These are phyloP conservation scores for Drosophila bifasciata DNA, from an alignment of 1,140 invertebrate species.

Conservation along the genomic window DNA sequence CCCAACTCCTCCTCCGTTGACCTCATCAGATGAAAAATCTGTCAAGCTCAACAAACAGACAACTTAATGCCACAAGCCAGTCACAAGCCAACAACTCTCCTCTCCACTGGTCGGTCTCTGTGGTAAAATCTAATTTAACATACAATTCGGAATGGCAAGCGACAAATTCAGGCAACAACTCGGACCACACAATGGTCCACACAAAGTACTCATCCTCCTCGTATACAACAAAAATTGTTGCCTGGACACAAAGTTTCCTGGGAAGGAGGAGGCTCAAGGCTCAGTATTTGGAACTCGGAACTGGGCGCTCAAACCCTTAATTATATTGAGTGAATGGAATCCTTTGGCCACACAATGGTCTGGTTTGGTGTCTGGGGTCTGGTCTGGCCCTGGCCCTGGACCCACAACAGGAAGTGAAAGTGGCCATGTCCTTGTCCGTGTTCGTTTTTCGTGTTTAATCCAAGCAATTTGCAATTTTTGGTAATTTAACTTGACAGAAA, in stretches of 20 bases:
- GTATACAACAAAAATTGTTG: slow-evolving; percentile 50
- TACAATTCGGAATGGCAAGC: slow-evolving; percentile 71
- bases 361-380: neutral
- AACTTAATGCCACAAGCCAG: slow-evolving; percentile 72
- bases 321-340: slow-evolving; percentile 83
- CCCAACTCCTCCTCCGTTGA: neutral
- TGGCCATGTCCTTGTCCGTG: slow-evolving; percentile 62
- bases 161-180: slow-evolving; percentile 63
- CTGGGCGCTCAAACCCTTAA: slow-evolving; percentile 73
- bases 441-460: slow-evolving; percentile 71
- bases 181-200: slow-evolving; percentile 57
- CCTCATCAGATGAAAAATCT: slow-evolving; percentile 70
- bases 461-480: slow-evolving; percentile 83
- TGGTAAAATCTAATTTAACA: slow-evolving; percentile 83
- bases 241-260: slow-evolving; percentile 65
- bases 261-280: slow-evolving; percentile 2
- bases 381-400: too few relatives aligned
- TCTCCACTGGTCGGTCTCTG: slow-evolving; percentile 56
- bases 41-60: slow-evolving; percentile 78
- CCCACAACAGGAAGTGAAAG: slow-evolving; percentile 72
- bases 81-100: slow-evolving; percentile 31
- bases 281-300: slow-evolving; percentile 29
- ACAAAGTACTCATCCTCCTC: too few relatives aligned
- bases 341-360: slow-evolving; percentile 77
- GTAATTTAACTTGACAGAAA: slow-evolving; percentile 83